Percentiles rank a stretch among this genome's conserved stretches.
These are phyloP conservation scores for Lasioglossum leucozonium DNA, from an alignment of 2,888 invertebrate genomes.

Conservation along the genomic window DNA sequence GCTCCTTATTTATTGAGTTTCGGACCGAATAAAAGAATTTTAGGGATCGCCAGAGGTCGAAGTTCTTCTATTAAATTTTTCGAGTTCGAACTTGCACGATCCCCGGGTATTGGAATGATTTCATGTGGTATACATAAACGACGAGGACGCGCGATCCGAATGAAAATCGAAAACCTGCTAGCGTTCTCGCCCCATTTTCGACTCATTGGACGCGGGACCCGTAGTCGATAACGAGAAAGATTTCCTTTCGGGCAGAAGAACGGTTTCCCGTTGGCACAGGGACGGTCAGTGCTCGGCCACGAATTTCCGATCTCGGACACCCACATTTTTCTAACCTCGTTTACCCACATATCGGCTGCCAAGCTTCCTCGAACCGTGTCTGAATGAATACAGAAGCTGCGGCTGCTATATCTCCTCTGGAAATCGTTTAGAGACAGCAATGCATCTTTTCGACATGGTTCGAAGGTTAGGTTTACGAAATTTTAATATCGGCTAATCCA, in stretches of 20 bases:
- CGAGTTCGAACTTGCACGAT: neutral
- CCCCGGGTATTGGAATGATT: neutral
- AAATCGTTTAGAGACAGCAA: conserved; percentile 17
- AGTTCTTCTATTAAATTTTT: conserved; percentile 4
- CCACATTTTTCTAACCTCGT: conserved; percentile 56
- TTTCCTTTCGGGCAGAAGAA: conserved; percentile 62
- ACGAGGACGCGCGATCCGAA: neutral
- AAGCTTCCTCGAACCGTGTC: conserved; percentile 32
- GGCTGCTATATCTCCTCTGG: conserved; percentile 29
- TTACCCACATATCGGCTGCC: conserved; percentile 47
- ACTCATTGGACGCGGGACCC: conserved; percentile 60
- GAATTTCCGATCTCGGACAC: conserved; percentile 62
- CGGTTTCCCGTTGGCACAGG: conserved; percentile 52
- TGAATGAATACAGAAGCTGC: conserved; percentile 24
- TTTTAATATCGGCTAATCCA: neutral
- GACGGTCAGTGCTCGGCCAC: conserved; percentile 58
- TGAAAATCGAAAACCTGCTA: conserved; percentile 21
- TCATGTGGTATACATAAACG: neutral
- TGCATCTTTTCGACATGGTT: neutral
- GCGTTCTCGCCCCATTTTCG: conserved; percentile 67
- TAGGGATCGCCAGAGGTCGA: neutral
- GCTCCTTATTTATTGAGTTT: neutral
- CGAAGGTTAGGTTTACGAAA: neutral
- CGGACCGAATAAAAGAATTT: neutral
- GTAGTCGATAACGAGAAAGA: conserved; percentile 67